These are phyloP conservation scores for Alcedo atthis DNA, from an alignment of 2,797 vertebrate species.

Conservation along the genomic window DNA sequence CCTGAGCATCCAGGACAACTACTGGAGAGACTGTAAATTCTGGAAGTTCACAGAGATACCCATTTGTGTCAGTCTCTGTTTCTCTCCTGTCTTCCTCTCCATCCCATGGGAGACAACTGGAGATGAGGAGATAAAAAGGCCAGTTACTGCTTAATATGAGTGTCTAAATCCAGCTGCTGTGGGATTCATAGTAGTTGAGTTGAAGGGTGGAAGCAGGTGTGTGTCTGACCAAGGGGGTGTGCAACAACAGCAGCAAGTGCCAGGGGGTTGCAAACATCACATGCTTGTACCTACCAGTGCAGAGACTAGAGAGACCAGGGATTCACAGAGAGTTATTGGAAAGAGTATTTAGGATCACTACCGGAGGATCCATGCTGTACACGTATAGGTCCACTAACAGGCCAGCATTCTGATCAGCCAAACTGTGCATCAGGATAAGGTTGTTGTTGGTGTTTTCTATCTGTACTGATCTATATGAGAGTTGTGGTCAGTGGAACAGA, in stretches of 20 bases:
- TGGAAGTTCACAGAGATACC: background rate
- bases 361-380: background rate
- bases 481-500: no score
- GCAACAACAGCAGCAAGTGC: background rate
- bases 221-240: background rate
- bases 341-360: background rate
- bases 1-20: background rate
- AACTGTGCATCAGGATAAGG: background rate
- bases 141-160: background rate
- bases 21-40: background rate
- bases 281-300: accelerated
- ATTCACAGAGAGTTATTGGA: background rate
- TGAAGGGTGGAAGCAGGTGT: background rate
- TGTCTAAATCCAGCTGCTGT: background rate
- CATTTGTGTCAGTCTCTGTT: background rate
- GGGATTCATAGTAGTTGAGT: background rate
- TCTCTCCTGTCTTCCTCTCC: background rate
- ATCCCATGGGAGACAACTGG: background rate
- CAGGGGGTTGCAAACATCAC: background rate
- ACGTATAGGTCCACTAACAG: background rate
- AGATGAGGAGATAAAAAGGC: background rate
- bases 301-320: background rate
- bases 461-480: background rate
- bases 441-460: background rate
- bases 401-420: background rate